Base-by-base conservation (phyloP, 2,888 invertebrate species). In the Tortrix viridana region DNA sequence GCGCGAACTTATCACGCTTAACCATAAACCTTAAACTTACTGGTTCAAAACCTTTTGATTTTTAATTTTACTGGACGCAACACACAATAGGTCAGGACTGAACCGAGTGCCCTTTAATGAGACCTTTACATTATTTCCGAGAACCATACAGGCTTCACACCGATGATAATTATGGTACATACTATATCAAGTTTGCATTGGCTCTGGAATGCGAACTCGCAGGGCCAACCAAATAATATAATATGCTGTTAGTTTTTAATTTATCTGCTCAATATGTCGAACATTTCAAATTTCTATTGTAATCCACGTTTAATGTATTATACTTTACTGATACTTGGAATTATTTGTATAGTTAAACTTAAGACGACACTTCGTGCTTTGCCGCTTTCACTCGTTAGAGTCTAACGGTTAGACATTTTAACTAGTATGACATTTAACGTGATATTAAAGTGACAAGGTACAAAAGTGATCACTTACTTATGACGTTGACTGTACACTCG, bases 51-150 rank as follows among this genome's bases (percentile, higher is more conserved):
- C 85, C 83, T 83, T 83, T 85, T 77, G 82, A 81, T 79, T 85
- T 84, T 86, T 88, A 85, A 85, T 57, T 62, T 88, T 86, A 86
- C 82, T 77, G 76, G 77, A 80, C 71, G 71, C 66, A 74, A 74
- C 16, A 70, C 71, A 82, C 80, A 80, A 85, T 78, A 78, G 76
- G 74, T 69, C 69, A 69, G 72, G 71, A 57, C 47, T 38, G 53
- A 23, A 44, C 32, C 71, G 73, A 74, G 72, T 82, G 84, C 81
- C 82, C 83, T 88, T 87, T 85, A 84, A 83, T 79, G 81, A 80
- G 72, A 74, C 74, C 75, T 80, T 81, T 85, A 82, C 84, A 85
- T 85, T 76, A 82, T 77, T 77, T 71, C 70, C 70, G 68, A 75
- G 73, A 62, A 50, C 43, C 62, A 46, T 49, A 56, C 61, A 55